Base-by-base conservation (phyloP, 2,888 invertebrate genomes). In the Hydriomena furcata region DNA sequence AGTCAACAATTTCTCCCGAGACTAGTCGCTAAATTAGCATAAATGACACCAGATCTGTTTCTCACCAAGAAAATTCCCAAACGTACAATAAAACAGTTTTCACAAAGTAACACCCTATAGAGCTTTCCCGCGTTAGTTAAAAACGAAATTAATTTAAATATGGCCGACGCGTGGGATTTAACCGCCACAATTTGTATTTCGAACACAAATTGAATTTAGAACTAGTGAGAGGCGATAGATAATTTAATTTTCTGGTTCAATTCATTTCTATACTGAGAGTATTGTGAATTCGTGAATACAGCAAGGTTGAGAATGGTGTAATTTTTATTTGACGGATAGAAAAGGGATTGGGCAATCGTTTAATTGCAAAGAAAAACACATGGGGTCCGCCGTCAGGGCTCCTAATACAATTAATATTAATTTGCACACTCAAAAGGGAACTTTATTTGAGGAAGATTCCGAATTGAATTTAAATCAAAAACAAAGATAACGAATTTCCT, bases 321-420 rank as follows among this genome's bases (percentile, higher is more conserved):
- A 52, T 66, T 71, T 65, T 63, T 54, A 60, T 52, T 55, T 58
- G 37, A 63, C 54, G 48, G 58, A 48, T 50, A 46, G 64, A 55
- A 66, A 66, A 71, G 71, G 71, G 68, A 66, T 76, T 73, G 66
- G 61, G 60, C 64, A 73, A 81, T 73, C 66, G 68, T 69, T 76
- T 87, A 78, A 84, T 85, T 86, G 84, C 77, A 72, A 83, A 87
- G 85, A 87, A 87, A 85, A 88, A 88, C 84, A 87, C 84, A 87
- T 84, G 84, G 88, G 87, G 84, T 73, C 67, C 70, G 55, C 65
- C 66, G 72, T 74, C 70, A 73, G 77, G 78, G 81, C 74, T 76
- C 72, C 78, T 87, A 85, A 88, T 71, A 76, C 79, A 87, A 87
- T 89, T 87, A 87, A 88, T 88, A 87, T 85, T 84, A 88, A 88